phyloP scores from a whole-genome alignment of 2,113 vertebrate genomes.

The Pelusios castaneus region DNA sequence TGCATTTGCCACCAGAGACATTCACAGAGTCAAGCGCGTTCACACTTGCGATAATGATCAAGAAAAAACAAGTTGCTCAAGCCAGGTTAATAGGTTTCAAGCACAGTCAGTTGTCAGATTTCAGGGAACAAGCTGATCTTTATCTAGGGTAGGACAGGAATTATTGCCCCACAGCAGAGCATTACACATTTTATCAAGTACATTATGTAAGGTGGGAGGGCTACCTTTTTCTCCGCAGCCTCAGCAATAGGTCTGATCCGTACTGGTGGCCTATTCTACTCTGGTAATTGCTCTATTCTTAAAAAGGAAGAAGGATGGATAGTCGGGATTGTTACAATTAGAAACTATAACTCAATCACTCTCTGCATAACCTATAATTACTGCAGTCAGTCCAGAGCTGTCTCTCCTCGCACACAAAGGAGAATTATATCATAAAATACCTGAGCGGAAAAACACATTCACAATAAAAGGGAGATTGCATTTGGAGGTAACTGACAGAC shows the following conservation, averaged over 20 bases:
- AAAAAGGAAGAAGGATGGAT: fast-evolving
- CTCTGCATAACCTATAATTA: fast-evolving
- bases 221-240: background rate
- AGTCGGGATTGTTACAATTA: fast-evolving
- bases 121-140: background rate
- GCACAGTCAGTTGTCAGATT: too few relatives aligned
- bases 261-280: fast-evolving
- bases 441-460: background rate
- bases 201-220: fast-evolving
- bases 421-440: background rate
- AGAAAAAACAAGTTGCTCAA: background rate
- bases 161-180: background rate
- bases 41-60: fast-evolving
- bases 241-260: fast-evolving
- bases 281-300: fast-evolving
- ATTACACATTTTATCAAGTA: background rate
- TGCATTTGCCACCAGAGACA: background rate
- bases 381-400: background rate
- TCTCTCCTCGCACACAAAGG: fast-evolving
- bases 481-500: background rate
- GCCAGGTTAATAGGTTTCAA: background rate
- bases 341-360: fast-evolving
- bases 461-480: background rate
- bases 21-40: too few relatives aligned
- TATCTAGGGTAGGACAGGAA: background rate